Evolutionary conservation across 2,888 invertebrate species (phyloP).

Genomic region (Spodoptera littoralis): DNA sequence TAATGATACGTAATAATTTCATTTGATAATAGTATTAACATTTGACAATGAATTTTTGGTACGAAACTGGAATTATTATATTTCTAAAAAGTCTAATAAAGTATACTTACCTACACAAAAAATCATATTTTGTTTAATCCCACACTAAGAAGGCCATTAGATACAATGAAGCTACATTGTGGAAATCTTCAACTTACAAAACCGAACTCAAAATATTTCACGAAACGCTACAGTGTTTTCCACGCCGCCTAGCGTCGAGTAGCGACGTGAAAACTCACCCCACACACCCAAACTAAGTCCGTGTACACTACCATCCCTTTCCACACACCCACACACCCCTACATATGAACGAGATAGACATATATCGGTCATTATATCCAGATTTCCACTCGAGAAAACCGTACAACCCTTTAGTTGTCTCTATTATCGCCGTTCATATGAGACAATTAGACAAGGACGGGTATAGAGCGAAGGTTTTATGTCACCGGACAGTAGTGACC

Average conservation of each 20-base stretch:
- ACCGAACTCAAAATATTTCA: constrained; percentile 28
- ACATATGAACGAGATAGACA: constrained; percentile 85
- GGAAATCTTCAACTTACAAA: constrained; percentile 40
- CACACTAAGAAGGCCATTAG: too few species aligned
- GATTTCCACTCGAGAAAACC: constrained; percentile 84
- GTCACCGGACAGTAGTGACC: constrained; percentile 81
- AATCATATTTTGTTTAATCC: too few species aligned
- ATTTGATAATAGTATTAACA: neutral
- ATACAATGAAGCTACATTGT: constrained; percentile 16
- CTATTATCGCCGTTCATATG: constrained; percentile 75
- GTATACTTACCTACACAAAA: too few species aligned
- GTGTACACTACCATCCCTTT: constrained; percentile 78
- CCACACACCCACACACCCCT: constrained; percentile 78
- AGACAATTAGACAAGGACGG: constrained; percentile 75
- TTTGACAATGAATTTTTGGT: neutral
- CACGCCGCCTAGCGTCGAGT: constrained; percentile 86
- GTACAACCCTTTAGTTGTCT: constrained; percentile 83
- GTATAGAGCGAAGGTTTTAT: constrained; percentile 68
- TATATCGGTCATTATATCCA: constrained; percentile 77
- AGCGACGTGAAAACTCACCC: constrained; percentile 72
- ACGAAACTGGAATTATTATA: too few species aligned
- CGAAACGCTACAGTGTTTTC: constrained; percentile 53
- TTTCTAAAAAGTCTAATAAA: too few species aligned
- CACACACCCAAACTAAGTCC: constrained; percentile 66
- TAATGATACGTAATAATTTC: too few species aligned